Evolutionary conservation across 1,140 invertebrate genomes (phyloP).

Genomic region (Aphaenogaster rudis): DNA sequence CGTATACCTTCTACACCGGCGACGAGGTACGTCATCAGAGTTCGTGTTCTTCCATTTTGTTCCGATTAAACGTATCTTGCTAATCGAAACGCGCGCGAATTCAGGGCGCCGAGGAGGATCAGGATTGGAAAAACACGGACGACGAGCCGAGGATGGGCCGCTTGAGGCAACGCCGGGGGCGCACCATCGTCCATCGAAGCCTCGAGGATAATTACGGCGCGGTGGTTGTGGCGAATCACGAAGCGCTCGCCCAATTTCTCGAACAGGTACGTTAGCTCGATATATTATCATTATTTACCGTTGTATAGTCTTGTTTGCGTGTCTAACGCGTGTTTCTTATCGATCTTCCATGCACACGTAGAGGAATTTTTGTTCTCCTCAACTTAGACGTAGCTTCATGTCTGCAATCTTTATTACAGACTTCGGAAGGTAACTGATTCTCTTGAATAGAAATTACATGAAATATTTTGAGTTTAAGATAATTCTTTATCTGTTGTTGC

Average conservation of each 20-base stretch:
- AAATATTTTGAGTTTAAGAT: background rate
- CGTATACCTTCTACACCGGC: constrained; percentile 91
- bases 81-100: constrained; percentile 27
- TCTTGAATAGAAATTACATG: background rate
- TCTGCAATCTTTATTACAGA: background rate
- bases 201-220: constrained; percentile 96
- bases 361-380: background rate
- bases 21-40: constrained; percentile 81
- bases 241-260: constrained; percentile 93
- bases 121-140: constrained; percentile 86
- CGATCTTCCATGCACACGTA: background rate
- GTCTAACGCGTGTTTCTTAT: background rate
- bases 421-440: background rate
- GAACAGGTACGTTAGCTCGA: constrained; percentile 90
- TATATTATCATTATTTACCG: constrained; percentile 14
- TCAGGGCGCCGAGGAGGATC: constrained; percentile 87
- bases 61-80: background rate
- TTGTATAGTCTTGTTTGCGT: background rate
- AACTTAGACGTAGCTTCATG: background rate
- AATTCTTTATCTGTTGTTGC: background rate
- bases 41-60: background rate
- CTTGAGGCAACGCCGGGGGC: constrained; percentile 91
- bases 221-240: constrained; percentile 95
- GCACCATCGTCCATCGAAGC: constrained; percentile 93
- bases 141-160: constrained; percentile 86